These are phyloP conservation scores for Lota lota DNA, from an alignment of 2,113 vertebrate genomes.

Conservation along the genomic window DNA sequence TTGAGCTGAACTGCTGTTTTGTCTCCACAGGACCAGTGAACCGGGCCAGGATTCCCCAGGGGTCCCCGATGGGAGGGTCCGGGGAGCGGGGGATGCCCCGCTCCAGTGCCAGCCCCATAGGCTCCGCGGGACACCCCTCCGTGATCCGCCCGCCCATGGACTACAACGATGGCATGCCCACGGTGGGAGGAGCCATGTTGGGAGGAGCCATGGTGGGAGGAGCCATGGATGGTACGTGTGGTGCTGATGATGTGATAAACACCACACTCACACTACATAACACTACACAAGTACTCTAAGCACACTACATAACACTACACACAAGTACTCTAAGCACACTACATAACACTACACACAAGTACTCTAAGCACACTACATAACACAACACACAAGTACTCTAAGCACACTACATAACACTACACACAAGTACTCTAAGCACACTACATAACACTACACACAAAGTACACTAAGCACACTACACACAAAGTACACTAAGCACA, in stretches of 20 bases:
- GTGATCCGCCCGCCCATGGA: conserved; percentile 80
- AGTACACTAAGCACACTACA: too few species aligned
- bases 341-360: too few species aligned
- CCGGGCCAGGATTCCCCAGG: conserved; percentile 76
- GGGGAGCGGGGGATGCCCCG: conserved; percentile 85
- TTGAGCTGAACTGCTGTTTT: background rate
- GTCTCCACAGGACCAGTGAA: conserved; percentile 68
- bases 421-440: too few species aligned
- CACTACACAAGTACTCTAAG: background rate
- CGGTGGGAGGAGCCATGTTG: conserved; percentile 72
- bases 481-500: too few species aligned
- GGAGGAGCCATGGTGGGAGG: too few species aligned
- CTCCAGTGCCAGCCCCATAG: conserved; percentile 77
- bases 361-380: too few species aligned
- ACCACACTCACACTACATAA: background rate
- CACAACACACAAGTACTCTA: too few species aligned
- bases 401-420: too few species aligned
- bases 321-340: too few species aligned
- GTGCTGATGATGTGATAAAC: background rate
- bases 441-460: too few species aligned
- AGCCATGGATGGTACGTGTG: conserved; percentile 83
- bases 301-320: too few species aligned
- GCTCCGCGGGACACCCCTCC: conserved; percentile 73
- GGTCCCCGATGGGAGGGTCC: conserved; percentile 73
- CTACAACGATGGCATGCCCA: conserved; percentile 68